Conservation (phyloP, 2,888 invertebrate genomes). For the Bombyx huttoni region DNA sequence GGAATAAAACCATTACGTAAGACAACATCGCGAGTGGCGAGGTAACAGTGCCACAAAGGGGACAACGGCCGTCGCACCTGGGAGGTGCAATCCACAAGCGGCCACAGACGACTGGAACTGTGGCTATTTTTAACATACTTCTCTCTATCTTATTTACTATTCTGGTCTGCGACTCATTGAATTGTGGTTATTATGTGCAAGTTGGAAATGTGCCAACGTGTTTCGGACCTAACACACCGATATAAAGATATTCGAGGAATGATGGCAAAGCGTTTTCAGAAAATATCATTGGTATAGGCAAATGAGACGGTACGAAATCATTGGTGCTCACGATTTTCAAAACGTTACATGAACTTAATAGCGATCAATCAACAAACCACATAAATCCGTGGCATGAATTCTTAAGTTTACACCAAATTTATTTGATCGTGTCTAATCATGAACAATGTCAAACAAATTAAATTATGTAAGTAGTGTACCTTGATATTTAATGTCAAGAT, state of each 20-base stretch:
- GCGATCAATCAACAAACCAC: neutral
- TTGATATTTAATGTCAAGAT: constrained; percentile 4
- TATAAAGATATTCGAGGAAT: constrained; percentile 64
- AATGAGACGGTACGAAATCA: neutral
- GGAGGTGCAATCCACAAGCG: constrained; percentile 58
- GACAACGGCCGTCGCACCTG: constrained; percentile 63
- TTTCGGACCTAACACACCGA: constrained; percentile 55
- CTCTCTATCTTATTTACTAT: constrained; percentile 72
- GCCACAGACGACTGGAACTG: constrained; percentile 59
- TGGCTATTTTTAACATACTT: constrained; percentile 64
- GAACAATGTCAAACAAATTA: neutral
- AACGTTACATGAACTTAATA: neutral
- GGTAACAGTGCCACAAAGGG: constrained; percentile 25
- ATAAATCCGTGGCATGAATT: neutral
- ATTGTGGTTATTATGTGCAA: constrained; percentile 73
- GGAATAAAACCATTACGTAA: constrained; percentile 10
- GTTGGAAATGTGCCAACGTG: constrained; percentile 64
- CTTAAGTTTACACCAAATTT: neutral
- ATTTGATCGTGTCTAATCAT: too few relatives aligned
- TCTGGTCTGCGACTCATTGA: constrained; percentile 72
- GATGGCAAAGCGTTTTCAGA: constrained; percentile 43
- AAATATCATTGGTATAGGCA: constrained; percentile 26
- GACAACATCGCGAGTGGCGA: constrained; percentile 7
- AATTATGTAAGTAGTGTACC: constrained; percentile 2
- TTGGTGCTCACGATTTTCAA: neutral